Percentiles rank a stretch among this genome's conserved stretches.
These are phyloP conservation scores for Lissocephala sabroskyi DNA, from an alignment of 2,888 invertebrate species.

Conservation along the genomic window DNA sequence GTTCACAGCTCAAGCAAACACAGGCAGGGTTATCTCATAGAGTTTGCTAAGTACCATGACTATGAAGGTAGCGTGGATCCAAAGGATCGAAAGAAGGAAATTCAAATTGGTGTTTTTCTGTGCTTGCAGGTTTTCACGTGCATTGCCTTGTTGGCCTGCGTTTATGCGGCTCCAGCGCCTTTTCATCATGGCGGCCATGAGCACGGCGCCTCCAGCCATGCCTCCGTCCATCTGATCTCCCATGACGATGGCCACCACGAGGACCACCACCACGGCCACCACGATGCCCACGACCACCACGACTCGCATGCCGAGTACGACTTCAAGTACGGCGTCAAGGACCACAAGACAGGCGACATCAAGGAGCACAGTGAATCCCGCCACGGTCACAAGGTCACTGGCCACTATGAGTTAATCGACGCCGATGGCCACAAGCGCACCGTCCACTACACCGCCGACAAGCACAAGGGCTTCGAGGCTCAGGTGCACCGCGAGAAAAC, in stretches of 20 bases:
- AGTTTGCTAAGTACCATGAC: conserved; percentile 44
- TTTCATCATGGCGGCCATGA: conserved; percentile 25
- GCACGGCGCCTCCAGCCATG: conserved; percentile 50
- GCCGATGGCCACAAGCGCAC: conserved; percentile 65
- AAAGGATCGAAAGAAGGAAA: background rate
- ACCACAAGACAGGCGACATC: conserved; percentile 58
- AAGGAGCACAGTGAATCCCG: conserved; percentile 52
- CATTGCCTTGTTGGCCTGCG: conserved; percentile 36
- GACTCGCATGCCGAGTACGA: conserved; percentile 55
- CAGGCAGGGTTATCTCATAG: conserved; percentile 37
- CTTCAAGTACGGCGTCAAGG: conserved; percentile 58
- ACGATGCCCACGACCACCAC: conserved; percentile 38
- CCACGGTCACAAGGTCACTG: conserved; percentile 59
- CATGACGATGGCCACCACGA: conserved; percentile 43
- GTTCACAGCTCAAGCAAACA: conserved; percentile 34
- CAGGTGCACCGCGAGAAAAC: conserved; percentile 51
- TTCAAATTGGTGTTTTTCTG: background rate
- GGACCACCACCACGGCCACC: conserved; percentile 24
- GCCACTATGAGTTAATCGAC: conserved; percentile 64
- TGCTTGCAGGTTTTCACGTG: conserved; percentile 31
- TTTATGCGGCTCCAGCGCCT: conserved; percentile 29
- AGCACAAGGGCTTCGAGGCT: conserved; percentile 61
- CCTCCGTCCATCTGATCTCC: conserved; percentile 56
- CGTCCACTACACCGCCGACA: conserved; percentile 61
- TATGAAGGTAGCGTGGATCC: conserved; percentile 40